Percentiles rank a stretch among this genome's conserved stretches.
These are phyloP conservation scores for Doryteuthis pealeii DNA, from an alignment of 1,140 invertebrate species.

Conservation along the genomic window DNA sequence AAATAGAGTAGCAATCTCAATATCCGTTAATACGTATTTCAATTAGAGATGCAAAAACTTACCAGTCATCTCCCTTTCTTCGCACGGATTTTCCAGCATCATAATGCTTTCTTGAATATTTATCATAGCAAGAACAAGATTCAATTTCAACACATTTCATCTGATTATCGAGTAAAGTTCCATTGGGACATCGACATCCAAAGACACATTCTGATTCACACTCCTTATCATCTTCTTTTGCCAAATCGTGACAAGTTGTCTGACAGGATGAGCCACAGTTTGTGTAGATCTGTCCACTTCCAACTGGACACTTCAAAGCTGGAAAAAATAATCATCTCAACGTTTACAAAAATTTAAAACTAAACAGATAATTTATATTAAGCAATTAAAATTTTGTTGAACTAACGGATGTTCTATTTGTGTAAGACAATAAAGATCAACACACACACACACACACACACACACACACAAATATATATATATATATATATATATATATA, in stretches of 20 bases:
- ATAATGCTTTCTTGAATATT: neutral
- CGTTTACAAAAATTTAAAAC: no score
- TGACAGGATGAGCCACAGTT: neutral
- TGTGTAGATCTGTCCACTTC: neutral
- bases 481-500: no score
- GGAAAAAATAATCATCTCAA: neutral
- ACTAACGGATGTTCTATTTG: no score
- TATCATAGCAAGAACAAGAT: neutral
- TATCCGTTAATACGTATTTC: no score
- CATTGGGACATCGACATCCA: neutral
- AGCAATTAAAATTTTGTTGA: no score
- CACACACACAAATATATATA: no score
- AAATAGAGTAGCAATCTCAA: no score
- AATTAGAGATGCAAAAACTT: no score
- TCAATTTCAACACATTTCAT: neutral
- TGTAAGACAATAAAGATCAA: no score
- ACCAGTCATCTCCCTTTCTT: constrained; percentile 8
- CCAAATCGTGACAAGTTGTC: neutral
- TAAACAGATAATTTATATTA: no score
- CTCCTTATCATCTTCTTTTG: neutral
- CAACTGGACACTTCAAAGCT: neutral
- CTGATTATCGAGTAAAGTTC: neutral
- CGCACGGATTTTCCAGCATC: neutral
- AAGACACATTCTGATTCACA: neutral
- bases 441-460: no score